These are phyloP conservation scores for Mirza zaza DNA, from an alignment of 2,113 vertebrate species.

Conservation along the genomic window DNA sequence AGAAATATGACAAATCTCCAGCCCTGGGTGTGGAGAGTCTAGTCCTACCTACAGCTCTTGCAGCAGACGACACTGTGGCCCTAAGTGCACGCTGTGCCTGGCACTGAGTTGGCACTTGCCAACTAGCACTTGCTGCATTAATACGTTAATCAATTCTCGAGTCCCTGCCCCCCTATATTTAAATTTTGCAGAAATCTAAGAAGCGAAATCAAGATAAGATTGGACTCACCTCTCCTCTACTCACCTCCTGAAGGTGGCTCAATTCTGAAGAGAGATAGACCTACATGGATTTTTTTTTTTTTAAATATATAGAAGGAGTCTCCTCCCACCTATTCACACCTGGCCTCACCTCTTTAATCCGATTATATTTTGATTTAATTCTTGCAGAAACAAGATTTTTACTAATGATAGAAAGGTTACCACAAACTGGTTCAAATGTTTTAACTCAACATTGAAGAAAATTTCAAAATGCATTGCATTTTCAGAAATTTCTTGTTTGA, in stretches of 20 bases:
- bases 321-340: neutral
- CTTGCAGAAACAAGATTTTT: neutral
- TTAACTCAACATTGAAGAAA: neutral
- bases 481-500: neutral
- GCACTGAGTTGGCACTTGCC: neutral
- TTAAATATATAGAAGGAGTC: no score
- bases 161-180: neutral
- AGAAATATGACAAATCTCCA: neutral
- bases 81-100: neutral
- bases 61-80: neutral
- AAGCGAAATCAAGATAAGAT: neutral
- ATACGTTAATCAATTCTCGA: neutral
- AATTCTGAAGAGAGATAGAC: neutral
- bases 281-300: no score
- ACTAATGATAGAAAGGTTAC: neutral
- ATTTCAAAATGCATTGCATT: neutral
- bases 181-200: neutral
- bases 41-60: no score
- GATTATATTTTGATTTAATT: neutral
- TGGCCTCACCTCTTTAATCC: neutral
- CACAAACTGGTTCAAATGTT: neutral
- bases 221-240: neutral
- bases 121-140: neutral
- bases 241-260: neutral
- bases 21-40: neutral